These are phyloP conservation scores for Xestia rhomboidea DNA, from an alignment of 2,888 invertebrate species.

Conservation along the genomic window DNA sequence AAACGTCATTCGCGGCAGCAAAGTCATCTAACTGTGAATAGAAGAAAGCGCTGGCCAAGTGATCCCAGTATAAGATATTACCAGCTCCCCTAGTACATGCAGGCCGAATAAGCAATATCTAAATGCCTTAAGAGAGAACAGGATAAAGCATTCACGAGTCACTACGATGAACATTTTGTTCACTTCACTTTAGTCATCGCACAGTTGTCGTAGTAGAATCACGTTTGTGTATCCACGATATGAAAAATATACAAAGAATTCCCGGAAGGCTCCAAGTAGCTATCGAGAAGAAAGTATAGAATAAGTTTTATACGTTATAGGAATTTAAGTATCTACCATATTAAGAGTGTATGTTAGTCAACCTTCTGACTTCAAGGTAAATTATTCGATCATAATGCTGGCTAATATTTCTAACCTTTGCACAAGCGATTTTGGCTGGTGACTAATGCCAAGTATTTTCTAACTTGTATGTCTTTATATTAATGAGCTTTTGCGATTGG, in stretches of 20 bases:
- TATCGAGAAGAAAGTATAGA: background rate
- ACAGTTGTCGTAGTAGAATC: conserved; percentile 14
- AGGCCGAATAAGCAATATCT: conserved; percentile 43
- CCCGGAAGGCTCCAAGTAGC: background rate
- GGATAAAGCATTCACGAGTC: conserved; percentile 23
- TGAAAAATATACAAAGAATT: background rate
- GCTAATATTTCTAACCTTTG: conserved; percentile 13
- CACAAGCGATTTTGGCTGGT: conserved; percentile 33
- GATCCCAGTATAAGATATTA: background rate
- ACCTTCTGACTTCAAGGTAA: conserved; percentile 40
- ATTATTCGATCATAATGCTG: conserved; percentile 30
- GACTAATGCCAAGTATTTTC: background rate
- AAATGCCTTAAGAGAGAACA: conserved; percentile 26
- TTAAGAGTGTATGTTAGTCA: conserved; percentile 6
- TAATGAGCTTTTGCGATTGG: conserved; percentile 31
- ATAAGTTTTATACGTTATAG: background rate
- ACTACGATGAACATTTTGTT: conserved; percentile 18
- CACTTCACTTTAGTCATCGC: conserved; percentile 29
- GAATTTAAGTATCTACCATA: background rate
- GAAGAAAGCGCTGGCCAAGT: background rate
- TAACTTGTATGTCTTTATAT: background rate
- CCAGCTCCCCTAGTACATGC: conserved; percentile 39
- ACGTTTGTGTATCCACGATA: conserved; percentile 17
- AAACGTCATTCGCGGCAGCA: background rate
- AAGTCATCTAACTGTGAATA: conserved; percentile 4